phyloP scores from a whole-genome alignment of 2,113 vertebrate species.

The Lepidothrix coronata region DNA sequence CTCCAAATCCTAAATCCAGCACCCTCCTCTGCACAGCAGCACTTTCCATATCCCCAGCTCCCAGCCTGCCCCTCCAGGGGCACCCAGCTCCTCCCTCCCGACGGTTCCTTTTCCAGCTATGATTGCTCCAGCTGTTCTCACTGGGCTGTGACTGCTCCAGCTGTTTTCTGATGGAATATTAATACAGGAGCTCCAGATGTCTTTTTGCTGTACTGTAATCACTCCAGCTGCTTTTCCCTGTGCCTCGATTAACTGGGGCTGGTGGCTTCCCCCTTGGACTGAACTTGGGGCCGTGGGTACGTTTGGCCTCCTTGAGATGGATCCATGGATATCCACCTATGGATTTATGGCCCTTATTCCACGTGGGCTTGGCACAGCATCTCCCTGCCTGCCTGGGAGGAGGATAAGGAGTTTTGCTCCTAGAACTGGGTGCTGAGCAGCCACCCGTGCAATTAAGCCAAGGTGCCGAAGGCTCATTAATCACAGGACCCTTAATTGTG shows the following conservation, averaged over 20 bases:
- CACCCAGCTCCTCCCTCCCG: not conserved
- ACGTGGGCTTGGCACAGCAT: not conserved
- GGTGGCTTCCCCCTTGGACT: not conserved
- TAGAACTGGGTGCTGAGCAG: not conserved
- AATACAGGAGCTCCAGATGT: constrained; percentile 51
- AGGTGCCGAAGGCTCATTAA: not conserved
- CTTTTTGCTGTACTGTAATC: not conserved
- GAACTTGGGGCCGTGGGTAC: not conserved
- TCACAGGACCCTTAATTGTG: not conserved
- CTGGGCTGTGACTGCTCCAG: constrained; percentile 34
- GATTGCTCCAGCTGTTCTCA: constrained; percentile 40
- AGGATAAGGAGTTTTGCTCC: not conserved
- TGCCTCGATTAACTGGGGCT: not conserved
- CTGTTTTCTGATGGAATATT: constrained; percentile 43
- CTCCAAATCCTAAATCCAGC: not conserved
- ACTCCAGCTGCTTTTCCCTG: constrained; percentile 46
- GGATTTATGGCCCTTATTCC: not conserved
- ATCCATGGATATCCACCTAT: not conserved
- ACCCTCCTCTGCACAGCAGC: not conserved
- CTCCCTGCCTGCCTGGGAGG: not conserved
- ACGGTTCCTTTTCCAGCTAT: not conserved
- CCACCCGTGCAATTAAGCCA: rapidly evolving
- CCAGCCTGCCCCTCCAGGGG: rapidly evolving
- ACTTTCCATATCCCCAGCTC: not conserved
- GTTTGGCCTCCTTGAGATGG: rapidly evolving